Evolutionary conservation across 2,113 vertebrate genomes (phyloP).

Genomic region (Corvus hawaiiensis): DNA sequence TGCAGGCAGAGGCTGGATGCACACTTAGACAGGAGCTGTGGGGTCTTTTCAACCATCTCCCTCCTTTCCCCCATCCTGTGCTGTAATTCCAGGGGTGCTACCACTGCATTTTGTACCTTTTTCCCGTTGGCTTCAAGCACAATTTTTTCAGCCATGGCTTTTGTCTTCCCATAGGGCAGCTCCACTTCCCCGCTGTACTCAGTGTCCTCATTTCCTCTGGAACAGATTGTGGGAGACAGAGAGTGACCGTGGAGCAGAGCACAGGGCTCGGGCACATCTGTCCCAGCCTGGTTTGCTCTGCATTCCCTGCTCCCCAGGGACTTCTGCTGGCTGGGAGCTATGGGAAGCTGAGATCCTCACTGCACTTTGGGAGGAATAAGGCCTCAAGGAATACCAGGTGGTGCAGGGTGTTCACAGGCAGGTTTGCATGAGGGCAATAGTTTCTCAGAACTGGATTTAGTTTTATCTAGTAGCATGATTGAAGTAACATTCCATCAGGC

Average conservation of each 20-base stretch:
- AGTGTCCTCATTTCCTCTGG: slow-evolving; percentile 44
- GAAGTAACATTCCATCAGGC: neutral
- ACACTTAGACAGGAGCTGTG: neutral
- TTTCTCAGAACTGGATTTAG: neutral
- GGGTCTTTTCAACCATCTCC: neutral
- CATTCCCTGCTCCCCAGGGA: neutral
- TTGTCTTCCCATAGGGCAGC: slow-evolving; percentile 49
- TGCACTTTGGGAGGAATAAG: neutral
- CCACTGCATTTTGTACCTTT: neutral
- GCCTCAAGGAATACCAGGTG: neutral
- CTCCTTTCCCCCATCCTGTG: neutral
- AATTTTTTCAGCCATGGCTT: slow-evolving; percentile 20
- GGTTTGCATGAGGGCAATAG: neutral
- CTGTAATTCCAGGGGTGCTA: neutral
- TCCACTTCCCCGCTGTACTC: neutral
- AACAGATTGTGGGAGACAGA: neutral
- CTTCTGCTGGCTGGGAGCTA: neutral
- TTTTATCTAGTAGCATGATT: neutral
- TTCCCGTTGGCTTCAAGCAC: neutral
- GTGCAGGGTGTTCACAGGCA: neutral
- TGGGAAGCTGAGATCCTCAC: neutral
- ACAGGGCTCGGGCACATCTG: neutral
- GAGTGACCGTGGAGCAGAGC: neutral
- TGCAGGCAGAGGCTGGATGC: neutral
- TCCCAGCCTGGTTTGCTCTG: neutral